Base-by-base conservation (phyloP, 2,797 vertebrate species). In the Kryptopterus vitreolus region DNA sequence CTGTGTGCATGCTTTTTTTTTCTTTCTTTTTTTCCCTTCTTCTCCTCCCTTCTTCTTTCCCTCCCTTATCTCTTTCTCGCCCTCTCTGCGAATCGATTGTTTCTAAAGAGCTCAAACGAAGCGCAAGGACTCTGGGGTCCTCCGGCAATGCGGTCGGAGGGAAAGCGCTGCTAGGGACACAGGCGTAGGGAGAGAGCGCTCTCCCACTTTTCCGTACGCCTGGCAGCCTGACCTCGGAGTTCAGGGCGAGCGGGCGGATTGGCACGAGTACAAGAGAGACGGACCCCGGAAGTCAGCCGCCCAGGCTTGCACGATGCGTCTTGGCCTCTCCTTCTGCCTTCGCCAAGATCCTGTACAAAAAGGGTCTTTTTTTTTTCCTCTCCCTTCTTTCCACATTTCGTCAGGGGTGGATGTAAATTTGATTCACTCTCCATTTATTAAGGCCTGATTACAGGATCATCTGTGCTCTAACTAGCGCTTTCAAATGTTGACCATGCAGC, bases 81-180 rank as follows among this genome's bases (percentile, higher is more conserved):
- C 76, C 77, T 79, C 86, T 82, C 88, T 87, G 87, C 87, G 90
- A 93, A 94, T 94, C 91, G 93, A 95, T 95, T 53, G 89, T 88
- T 93, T 93, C 90, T 91, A 88, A 89, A 89, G 85, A 92, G 89
- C 92, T 93, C 90, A 92, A 93, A 94, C 90, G 11, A 74, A 80
- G 85, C 75, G 81, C 68, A 79, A 80, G 82, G 85, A 85, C 87
- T 85, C 86, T 75, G 68, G 88, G 85, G 86, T 86, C 81, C 81
- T 84, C 87, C 88, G 88, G 88, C 91, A 92, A 85, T 31, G 48
- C 85, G 61, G 86, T 87, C 88, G 85, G 88, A 89, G 87, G 86
- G 86, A 89, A 93, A 93, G 86, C 86, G 90, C 92, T 93, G 90
- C 87, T 92, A 89, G 92, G 90, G 89, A 91, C 89, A 90, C 88